Conservation (phyloP, 2,113 vertebrate species). For the Nymphicus hollandicus region DNA sequence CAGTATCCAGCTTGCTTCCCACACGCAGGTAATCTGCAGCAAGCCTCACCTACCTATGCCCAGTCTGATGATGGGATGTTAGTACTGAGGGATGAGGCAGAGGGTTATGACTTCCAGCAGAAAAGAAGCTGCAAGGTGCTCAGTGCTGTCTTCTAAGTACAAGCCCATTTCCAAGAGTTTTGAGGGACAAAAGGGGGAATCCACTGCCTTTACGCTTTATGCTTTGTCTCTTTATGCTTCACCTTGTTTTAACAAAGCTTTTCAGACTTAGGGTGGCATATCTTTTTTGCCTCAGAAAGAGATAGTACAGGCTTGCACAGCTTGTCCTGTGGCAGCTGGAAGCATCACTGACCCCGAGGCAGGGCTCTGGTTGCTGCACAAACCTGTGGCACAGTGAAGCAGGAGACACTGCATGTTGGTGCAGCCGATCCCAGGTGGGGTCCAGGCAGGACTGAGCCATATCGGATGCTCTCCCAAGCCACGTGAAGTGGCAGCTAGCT, state of each 20-base stretch:
- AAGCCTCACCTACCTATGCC: background rate
- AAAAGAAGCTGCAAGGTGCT: background rate
- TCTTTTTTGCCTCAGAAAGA: background rate
- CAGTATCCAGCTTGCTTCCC: background rate
- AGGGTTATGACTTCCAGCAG: background rate
- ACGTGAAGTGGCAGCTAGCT: rapidly evolving
- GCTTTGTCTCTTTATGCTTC: background rate
- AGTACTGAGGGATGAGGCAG: background rate
- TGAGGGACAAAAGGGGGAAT: background rate
- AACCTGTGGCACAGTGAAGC: background rate
- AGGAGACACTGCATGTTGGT: background rate
- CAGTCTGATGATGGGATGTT: rapidly evolving
- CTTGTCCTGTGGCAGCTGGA: rapidly evolving
- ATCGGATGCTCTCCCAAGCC: background rate
- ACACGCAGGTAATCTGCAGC: background rate
- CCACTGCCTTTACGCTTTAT: background rate
- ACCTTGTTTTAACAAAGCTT: background rate
- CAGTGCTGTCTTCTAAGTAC: background rate
- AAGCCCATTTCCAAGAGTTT: background rate
- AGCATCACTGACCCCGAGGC: background rate
- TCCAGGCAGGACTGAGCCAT: rapidly evolving
- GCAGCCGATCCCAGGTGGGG: background rate
- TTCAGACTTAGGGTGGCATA: background rate
- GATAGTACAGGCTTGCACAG: background rate
- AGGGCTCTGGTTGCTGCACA: background rate